Evolutionary conservation across 2,888 invertebrate genomes (phyloP).

Genomic region (Acrocera orbiculus): DNA sequence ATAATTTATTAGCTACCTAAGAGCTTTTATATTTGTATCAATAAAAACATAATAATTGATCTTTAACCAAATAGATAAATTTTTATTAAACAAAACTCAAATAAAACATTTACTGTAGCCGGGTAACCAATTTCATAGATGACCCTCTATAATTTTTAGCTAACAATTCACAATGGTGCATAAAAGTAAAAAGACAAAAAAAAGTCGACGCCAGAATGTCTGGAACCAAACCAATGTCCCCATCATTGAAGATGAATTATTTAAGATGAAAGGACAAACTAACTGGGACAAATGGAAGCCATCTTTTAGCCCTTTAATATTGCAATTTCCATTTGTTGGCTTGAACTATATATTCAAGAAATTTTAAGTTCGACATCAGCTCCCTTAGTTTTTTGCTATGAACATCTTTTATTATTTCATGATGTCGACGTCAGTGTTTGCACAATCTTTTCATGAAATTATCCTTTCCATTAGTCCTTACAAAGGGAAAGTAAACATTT

Average conservation of each 20-base stretch:
- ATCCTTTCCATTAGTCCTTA: slow-evolving; percentile 6
- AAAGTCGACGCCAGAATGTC: slow-evolving; percentile 2
- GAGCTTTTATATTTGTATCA: too few species aligned
- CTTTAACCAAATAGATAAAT: too few species aligned
- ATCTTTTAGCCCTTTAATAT: slow-evolving; percentile 2
- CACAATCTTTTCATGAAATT: slow-evolving; percentile 8
- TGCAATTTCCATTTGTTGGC: neutral
- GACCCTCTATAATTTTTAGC: too few species aligned
- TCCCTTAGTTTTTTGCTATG: neutral
- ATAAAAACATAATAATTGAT: too few species aligned
- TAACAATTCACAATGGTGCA: too few species aligned
- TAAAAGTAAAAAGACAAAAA: too few species aligned
- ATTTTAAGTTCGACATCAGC: neutral
- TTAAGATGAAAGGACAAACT: slow-evolving; percentile 4
- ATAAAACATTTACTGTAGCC: too few species aligned
- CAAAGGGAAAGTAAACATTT: slow-evolving; percentile 6
- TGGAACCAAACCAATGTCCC: slow-evolving; percentile 5
- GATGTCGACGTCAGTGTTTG: slow-evolving; percentile 6
- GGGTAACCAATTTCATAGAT: too few species aligned
- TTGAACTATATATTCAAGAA: neutral
- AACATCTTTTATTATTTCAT: too few species aligned
- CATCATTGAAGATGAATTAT: slow-evolving; percentile 5
- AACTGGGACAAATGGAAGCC: slow-evolving; percentile 7
- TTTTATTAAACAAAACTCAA: too few species aligned
- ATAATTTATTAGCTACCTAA: too few species aligned